Percentiles rank a stretch among this genome's conserved stretches.
Evolutionary conservation across 2,797 vertebrate species (phyloP).

Genomic region (Acipenser transmontanus): DNA sequence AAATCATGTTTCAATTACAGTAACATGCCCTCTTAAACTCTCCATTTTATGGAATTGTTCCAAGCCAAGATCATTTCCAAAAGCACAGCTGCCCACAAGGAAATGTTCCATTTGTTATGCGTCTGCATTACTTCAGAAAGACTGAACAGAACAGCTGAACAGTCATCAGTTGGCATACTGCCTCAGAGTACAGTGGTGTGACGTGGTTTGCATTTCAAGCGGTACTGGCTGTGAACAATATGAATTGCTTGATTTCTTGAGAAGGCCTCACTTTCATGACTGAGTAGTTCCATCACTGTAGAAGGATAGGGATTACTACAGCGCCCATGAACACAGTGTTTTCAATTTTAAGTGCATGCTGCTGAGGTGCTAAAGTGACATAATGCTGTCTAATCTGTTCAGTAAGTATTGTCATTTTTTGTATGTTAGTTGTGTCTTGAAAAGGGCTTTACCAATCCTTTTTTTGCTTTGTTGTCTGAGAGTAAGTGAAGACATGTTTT

Average conservation of each 20-base stretch:
- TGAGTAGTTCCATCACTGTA: too few species aligned
- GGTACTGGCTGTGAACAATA: not conserved
- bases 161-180: slow-evolving; percentile 2
- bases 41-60: too few species aligned
- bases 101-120: not conserved
- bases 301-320: too few species aligned
- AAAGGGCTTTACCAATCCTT: not conserved
- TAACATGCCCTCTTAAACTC: too few species aligned
- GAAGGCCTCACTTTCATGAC: too few species aligned
- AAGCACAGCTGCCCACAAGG: not conserved
- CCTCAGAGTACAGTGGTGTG: not conserved
- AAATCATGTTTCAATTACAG: too few species aligned
- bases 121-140: not conserved
- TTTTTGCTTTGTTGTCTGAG: not conserved
- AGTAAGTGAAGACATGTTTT: too few species aligned
- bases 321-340: too few species aligned
- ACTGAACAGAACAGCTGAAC: slow-evolving; percentile 34
- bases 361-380: slow-evolving; percentile 1
- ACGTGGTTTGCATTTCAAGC: not conserved
- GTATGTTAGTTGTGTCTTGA: not conserved
- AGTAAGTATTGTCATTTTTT: not conserved
- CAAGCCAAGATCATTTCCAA: too few species aligned
- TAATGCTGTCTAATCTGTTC: not conserved
- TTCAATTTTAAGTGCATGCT: not conserved
- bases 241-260: not conserved